Percentiles rank a stretch among this genome's conserved stretches.
Evolutionary conservation across 2,888 invertebrate species (phyloP).

Genomic region (Micoletzkya japonica): DNA sequence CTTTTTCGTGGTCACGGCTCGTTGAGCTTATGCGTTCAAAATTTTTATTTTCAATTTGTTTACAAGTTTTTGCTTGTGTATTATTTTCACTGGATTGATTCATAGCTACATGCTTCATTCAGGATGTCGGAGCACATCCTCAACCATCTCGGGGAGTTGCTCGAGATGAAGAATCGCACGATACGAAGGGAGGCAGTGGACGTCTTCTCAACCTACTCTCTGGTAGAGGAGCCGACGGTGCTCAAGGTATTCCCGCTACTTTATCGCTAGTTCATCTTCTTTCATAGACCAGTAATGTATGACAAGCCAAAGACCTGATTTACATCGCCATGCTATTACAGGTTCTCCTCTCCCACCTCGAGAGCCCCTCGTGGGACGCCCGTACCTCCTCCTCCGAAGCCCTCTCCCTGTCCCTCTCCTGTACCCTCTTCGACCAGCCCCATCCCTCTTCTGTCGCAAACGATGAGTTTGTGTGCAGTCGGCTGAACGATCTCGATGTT

Average conservation of each 20-base stretch:
- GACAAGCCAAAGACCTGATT: slow-evolving; percentile 28
- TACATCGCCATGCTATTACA: slow-evolving; percentile 14
- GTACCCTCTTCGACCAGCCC: not conserved
- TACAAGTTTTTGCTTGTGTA: not conserved
- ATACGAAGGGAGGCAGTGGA: slow-evolving; percentile 54
- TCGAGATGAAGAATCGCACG: slow-evolving; percentile 56
- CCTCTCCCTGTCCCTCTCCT: slow-evolving; percentile 40
- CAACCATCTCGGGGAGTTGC: slow-evolving; percentile 49
- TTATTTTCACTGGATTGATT: not conserved
- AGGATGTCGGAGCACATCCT: slow-evolving; percentile 31
- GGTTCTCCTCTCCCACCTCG: slow-evolving; percentile 40
- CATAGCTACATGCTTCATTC: not conserved
- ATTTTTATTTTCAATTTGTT: too few species aligned
- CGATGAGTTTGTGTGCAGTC: not conserved
- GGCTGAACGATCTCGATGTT: slow-evolving; percentile 30
- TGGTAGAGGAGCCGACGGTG: slow-evolving; percentile 42
- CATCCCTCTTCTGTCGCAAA: slow-evolving; percentile 22
- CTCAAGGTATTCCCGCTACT: slow-evolving; percentile 32
- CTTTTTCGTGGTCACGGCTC: too few species aligned
- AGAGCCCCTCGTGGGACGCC: slow-evolving; percentile 52
- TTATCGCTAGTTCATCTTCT: too few species aligned
- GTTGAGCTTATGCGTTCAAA: too few species aligned
- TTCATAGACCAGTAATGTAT: slow-evolving; percentile 28
- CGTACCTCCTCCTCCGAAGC: slow-evolving; percentile 54
- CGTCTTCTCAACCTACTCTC: slow-evolving; percentile 48